Evolutionary conservation across 2,888 invertebrate genomes (phyloP).

Genomic region (Gonocerus acuteangulatus): DNA sequence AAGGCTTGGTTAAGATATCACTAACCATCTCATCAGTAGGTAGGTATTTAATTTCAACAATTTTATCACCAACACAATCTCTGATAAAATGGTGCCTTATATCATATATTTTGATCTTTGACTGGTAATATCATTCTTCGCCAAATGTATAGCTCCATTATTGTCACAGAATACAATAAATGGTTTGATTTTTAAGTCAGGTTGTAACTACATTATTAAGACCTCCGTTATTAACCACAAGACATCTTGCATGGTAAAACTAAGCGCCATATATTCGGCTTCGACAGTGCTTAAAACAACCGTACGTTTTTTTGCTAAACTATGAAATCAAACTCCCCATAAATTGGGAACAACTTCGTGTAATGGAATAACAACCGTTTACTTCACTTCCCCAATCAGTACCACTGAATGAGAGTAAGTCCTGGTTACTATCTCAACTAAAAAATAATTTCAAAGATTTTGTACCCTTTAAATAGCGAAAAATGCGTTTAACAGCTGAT

Average conservation of each 20-base stretch:
- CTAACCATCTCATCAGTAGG: too few relatives aligned
- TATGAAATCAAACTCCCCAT: constrained; percentile 1
- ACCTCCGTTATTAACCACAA: background rate
- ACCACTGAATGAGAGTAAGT: background rate
- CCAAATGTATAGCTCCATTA: constrained; percentile 6
- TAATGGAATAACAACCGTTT: background rate
- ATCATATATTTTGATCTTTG: constrained; percentile 16
- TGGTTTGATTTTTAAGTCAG: background rate
- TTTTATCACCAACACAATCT: background rate
- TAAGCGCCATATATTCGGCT: constrained; percentile 16
- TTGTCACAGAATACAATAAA: constrained; percentile 18
- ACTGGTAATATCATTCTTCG: constrained; percentile 10
- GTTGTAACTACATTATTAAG: background rate
- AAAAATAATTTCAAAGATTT: background rate
- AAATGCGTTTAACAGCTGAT: background rate
- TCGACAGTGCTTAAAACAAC: background rate
- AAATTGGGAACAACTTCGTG: background rate
- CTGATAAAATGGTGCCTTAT: constrained; percentile 15
- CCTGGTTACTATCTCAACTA: background rate
- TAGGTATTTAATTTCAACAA: background rate
- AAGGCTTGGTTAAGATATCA: too few relatives aligned
- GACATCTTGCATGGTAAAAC: background rate
- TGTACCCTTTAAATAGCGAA: background rate
- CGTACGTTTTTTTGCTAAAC: constrained; percentile 11
- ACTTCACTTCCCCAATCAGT: background rate